Evolutionary conservation across 2,888 invertebrate species (phyloP), one percentile per base, ranked within the genome.

Genomic region (Embidobia sp.): DNA sequence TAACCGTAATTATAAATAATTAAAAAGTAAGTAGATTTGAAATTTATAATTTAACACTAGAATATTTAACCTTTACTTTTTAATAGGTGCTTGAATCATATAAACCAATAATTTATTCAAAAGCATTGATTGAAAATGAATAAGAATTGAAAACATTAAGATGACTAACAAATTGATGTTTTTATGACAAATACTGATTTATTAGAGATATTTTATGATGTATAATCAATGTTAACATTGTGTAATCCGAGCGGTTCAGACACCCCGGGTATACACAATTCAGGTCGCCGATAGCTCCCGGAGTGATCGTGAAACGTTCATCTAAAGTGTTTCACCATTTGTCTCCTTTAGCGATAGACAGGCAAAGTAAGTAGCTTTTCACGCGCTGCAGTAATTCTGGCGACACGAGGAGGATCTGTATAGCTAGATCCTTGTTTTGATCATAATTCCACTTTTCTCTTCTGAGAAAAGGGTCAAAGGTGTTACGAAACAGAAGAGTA

Each of bases 231-330:
- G 35, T 53, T 35, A 31, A 37, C 37, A 48, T 57, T 67, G 37
- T 40, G 48, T 48, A 57, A 67, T 18, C 18, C 8, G 13, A 13
- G 1, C 27, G 22, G 26, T 51, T 49, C 13, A 19, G 49, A 53
- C 53, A 37, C 53, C 61, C 53, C 10, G 35, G 10, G 33, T 8
- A 35, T 11, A 31, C 7, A 37, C 31, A 35, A 75, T 75, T 57
- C 8, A 75, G 75, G 75, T 75, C 69, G 49, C 44, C 49, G 16
- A 75, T 61, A 37, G 74, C 67, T 74, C 61, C 61, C 44, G 69
- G 55, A 69, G 75, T 44, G 63, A 64, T 69, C 75, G 63, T 55
- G 69, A 69, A 69, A 55, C 75, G 63, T 63, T 76, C 59, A 35
- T 70, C 35, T 37, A 27, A 51, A 7, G 35, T 31, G 27, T 64